These are phyloP conservation scores for Aurelia aurita DNA, from an alignment of 30 jellyfish, hydroid and myxozoan species.

Conservation along the genomic window DNA sequence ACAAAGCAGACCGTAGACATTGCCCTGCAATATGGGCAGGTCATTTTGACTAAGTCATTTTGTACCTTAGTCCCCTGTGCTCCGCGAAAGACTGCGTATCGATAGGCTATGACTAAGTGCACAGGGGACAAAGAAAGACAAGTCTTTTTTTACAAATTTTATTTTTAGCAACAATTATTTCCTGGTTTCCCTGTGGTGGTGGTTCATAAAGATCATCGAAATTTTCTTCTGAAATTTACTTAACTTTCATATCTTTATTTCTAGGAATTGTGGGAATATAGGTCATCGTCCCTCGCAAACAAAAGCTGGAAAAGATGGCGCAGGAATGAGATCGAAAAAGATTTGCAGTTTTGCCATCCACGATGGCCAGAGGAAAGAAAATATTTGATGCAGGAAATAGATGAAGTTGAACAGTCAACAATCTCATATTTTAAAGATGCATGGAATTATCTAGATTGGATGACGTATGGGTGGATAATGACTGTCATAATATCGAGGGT, in stretches of 20 bases:
- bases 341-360: constrained; percentile 91
- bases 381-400: constrained; percentile 80
- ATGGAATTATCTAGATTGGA: constrained; percentile 96
- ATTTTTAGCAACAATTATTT: no score
- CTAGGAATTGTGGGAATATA: constrained; percentile 93
- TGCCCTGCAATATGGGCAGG: no score
- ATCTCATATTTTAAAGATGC: constrained; percentile 85
- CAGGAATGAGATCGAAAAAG: constrained; percentile 71
- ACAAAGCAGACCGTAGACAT: no score
- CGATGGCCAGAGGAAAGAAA: constrained; percentile 97
- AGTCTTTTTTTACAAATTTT: no score
- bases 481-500: constrained; percentile 73
- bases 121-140: no score
- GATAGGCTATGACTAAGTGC: no score
- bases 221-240: no score
- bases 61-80: no score
- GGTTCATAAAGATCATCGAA: no score
- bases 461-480: constrained; percentile 83
- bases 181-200: no score
- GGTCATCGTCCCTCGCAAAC: constrained; percentile 73
- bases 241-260: not conserved
- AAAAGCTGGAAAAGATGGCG: constrained; percentile 84
- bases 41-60: no score
- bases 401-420: constrained; percentile 65
- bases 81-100: no score